These are phyloP conservation scores for Bettongia penicillata DNA, from an alignment of 2,113 vertebrate species.

Conservation along the genomic window DNA sequence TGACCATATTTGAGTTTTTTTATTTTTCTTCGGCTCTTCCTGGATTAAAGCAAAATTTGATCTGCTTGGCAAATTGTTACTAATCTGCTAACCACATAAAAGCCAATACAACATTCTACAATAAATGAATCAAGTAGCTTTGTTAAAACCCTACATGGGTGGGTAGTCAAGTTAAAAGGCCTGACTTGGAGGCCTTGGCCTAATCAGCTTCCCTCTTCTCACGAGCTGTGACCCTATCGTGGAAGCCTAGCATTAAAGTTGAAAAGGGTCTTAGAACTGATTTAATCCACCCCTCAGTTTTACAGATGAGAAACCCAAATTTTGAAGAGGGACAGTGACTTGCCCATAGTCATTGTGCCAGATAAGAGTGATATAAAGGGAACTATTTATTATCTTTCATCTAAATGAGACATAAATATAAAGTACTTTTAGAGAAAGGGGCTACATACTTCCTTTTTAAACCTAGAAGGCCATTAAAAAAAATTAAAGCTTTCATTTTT, in stretches of 20 bases:
- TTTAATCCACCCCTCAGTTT: not conserved
- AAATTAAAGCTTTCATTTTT: not conserved
- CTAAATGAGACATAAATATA: not conserved
- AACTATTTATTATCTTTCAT: not conserved
- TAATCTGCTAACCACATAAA: not conserved
- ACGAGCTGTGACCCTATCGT: not conserved
- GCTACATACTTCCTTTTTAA: not conserved
- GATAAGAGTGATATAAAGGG: not conserved
- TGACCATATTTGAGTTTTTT: slow-evolving; percentile 39
- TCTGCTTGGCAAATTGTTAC: slow-evolving; percentile 53
- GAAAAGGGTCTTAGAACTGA: not conserved
- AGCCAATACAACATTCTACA: accelerated
- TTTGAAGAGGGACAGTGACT: not conserved
- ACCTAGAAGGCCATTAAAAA: not conserved
- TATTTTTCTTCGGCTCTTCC: slow-evolving; percentile 57
- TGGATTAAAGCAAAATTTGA: slow-evolving; percentile 47
- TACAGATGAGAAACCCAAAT: not conserved
- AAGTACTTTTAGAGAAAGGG: not conserved
- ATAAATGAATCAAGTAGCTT: slow-evolving; percentile 21
- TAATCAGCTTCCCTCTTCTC: not conserved
- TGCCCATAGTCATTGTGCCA: not conserved
- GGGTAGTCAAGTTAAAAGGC: slow-evolving; percentile 11
- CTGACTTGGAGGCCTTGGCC: not conserved
- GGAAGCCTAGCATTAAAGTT: not conserved
- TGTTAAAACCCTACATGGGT: not conserved